A percentile compares a stretch with the other conserved stretches of the same genome.
phyloP scores from a whole-genome alignment of 2,888 invertebrate genomes.

The Cerastoderma edule region DNA sequence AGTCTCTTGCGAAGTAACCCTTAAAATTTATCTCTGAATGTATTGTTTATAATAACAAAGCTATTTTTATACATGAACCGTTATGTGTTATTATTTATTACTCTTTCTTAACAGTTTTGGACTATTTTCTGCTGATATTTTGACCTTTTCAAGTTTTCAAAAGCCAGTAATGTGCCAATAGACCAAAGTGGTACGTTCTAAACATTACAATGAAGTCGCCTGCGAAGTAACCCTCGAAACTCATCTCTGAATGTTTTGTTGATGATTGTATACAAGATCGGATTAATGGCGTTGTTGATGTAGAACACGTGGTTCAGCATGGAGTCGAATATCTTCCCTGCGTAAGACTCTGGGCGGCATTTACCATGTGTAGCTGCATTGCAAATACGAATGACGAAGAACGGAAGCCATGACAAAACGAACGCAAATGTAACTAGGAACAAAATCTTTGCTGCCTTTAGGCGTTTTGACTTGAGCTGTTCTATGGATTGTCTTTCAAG shows the following conservation, averaged over 20 bases:
- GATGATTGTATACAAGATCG: constrained; percentile 61
- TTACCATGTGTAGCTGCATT: constrained; percentile 11
- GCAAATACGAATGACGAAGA: constrained; percentile 51
- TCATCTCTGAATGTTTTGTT: constrained; percentile 61
- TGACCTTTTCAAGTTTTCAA: no score
- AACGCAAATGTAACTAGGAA: constrained; percentile 62
- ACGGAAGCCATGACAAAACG: constrained; percentile 64
- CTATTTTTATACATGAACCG: no score
- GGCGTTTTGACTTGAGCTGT: constrained; percentile 9
- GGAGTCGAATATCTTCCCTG: constrained; percentile 25
- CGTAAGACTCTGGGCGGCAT: constrained; percentile 31
- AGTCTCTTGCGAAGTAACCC: no score
- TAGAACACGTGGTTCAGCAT: constrained; percentile 61
- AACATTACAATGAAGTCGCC: no score
- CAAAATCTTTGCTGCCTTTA: constrained; percentile 64
- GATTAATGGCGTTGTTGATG: constrained; percentile 63
- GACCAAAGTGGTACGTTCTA: no score
- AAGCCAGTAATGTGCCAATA: no score
- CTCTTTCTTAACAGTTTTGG: no score
- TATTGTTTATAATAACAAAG: no score
- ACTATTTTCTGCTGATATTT: no score
- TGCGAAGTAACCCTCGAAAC: no score
- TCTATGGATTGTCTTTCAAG: not conserved
- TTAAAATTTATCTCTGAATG: no score
- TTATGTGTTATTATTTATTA: no score